Base-by-base conservation (phyloP, 2,113 vertebrate genomes). In the Zosterops pallidus region DNA sequence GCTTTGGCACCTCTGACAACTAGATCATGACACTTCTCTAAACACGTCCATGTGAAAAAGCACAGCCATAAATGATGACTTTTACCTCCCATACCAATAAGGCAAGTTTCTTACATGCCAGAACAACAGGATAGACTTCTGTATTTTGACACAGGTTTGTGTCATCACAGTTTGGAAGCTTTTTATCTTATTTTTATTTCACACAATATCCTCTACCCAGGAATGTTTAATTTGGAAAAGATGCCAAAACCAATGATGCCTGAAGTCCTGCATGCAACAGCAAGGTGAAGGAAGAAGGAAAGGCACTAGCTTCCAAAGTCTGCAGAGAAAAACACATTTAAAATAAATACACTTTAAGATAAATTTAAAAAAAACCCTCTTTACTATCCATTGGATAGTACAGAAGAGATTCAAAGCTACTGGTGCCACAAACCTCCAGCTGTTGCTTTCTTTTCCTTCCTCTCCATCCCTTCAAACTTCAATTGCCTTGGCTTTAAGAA, bases 131-230 rank as follows among this genome's bases (percentile, higher is more conserved):
- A 44, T 1, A 86, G 14, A 44, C 18, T 57, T 87, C 9, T 42
- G 12, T 35, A 22, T 89, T 95, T 64, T 79, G 56, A 94, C 94
- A 89, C 26, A 77, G 41, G n/a, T 31, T 85, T 74, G 57, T 72
- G 42, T 39, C 94, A 95, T 86, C 85, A 41, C 25, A 37, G 50
- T 57, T 50, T 69, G 77, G 94, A 96, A 94, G 62, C 6, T 87
- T 89, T 83, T 6, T 60, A 37, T 50, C 39, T 84, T 62, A 29
- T 42, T 81, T 83, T 46, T 39, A 72, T 37, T 92, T 75, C 49
- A 60, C 0, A 2, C 21, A 33, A 46, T 6, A 35, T 62, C 50
- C 46, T 79, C 46, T 84, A 62, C 33, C 28, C 25, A 25, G 53
- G 44, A 84, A 91, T 4, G 41, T 60, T 68, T 83, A 31, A 75